These are phyloP conservation scores for Plectrocnemia conspersa DNA, from an alignment of 1,140 invertebrate species.

Conservation along the genomic window DNA sequence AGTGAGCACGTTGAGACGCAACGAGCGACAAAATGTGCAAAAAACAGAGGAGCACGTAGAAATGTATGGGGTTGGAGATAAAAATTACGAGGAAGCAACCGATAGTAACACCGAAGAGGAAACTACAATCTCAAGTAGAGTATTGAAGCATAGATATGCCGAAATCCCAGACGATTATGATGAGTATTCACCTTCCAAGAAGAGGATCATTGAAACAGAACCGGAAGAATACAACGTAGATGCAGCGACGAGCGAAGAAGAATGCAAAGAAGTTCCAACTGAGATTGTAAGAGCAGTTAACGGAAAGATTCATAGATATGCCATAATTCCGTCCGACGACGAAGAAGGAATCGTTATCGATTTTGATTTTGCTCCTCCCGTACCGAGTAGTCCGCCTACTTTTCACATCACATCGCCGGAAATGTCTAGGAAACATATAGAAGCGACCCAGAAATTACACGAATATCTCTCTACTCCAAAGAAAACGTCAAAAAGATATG, in stretches of 20 bases:
- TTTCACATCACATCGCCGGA: slow-evolving; percentile 31
- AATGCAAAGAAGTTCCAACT: slow-evolving; percentile 52
- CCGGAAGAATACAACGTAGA: slow-evolving; percentile 56
- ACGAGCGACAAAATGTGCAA: too few relatives aligned
- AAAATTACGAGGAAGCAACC: slow-evolving; percentile 41
- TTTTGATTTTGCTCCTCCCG: neutral
- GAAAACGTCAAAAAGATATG: slow-evolving; percentile 41
- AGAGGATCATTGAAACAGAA: slow-evolving; percentile 53
- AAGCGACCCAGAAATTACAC: slow-evolving; percentile 69
- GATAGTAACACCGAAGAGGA: slow-evolving; percentile 38
- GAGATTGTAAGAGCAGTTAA: slow-evolving; percentile 60
- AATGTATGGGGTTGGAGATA: slow-evolving; percentile 18
- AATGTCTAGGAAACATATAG: slow-evolving; percentile 55
- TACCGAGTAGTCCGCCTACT: slow-evolving; percentile 31
- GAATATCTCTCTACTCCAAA: slow-evolving; percentile 67
- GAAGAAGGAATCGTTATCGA: slow-evolving; percentile 37
- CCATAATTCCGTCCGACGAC: slow-evolving; percentile 55
- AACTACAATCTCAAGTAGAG: slow-evolving; percentile 37
- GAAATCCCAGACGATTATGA: slow-evolving; percentile 53
- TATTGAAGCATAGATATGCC: slow-evolving; percentile 45
- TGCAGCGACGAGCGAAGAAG: slow-evolving; percentile 53
- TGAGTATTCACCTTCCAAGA: slow-evolving; percentile 55
- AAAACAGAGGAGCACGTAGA: slow-evolving; percentile 41
- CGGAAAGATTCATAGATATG: slow-evolving; percentile 56
- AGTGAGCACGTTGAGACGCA: neutral